Evolutionary conservation across 2,888 invertebrate species (phyloP), one percentile per base, ranked within the genome.

Genomic region (Chloroclysta siterata): DNA sequence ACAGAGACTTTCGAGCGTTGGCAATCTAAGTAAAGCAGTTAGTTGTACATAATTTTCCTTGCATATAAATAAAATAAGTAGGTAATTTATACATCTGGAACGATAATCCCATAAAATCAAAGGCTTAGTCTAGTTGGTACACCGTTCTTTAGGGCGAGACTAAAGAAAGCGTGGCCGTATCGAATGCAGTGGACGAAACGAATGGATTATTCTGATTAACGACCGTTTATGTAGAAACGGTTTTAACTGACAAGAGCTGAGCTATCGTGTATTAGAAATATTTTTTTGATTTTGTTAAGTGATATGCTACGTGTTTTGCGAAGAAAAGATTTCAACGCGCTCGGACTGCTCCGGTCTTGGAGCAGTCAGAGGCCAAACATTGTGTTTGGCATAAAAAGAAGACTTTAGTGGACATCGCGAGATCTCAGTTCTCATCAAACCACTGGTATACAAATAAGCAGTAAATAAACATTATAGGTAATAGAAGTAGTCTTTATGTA

Each of bases 151-250:
- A 63, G 59, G 75, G 75, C 74, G 70, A 22, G 65, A 65, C 72
- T 69, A 70, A 74, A 65, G 77, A 76, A 74, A 77, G 79, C 77
- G 75, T 73, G 77, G 70, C 77, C 72, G 70, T 55, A 68, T 63
- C 74, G 63, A 66, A 62, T 70, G 65, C 60, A 70, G 71, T 69
- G 60, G 59, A 65, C 68, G 63, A 63, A 59, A 72, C 78, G 47
- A 76, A 76, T 75, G 55, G 62, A 68, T 69, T 63, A 60, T 56
- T 47, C 58, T 66, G 58, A 70, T 68, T 58, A 63, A 60, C 63
- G 53, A 65, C 66, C 62, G 61, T 68, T 65, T 61, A 65, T 65
- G 61, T 65, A 61, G 65, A 70, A 68, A 66, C 70, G 39, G 68
- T 66, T 72, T 69, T 72, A 70, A 70, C 61, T 59, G 66, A 66